phyloP scores from a whole-genome alignment of 2,113 vertebrate genomes.

The Apaloderma vittatum region DNA sequence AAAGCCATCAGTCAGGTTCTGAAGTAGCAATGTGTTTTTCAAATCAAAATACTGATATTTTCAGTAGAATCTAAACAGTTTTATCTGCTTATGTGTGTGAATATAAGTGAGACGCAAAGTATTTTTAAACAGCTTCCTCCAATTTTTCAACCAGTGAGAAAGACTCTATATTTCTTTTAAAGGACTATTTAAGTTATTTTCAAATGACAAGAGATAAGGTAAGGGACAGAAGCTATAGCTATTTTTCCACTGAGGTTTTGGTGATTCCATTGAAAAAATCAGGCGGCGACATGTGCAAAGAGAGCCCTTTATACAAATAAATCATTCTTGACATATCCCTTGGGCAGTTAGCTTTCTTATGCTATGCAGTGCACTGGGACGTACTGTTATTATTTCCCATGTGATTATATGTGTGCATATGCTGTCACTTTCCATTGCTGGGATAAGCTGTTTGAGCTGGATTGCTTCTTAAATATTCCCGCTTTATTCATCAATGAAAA shows the following conservation, averaged over 20 bases:
- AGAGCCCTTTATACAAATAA: conserved; percentile 46
- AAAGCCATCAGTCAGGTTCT: background rate
- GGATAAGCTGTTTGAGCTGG: conserved; percentile 59
- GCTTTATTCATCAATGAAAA: conserved; percentile 63
- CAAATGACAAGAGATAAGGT: background rate
- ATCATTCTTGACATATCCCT: conserved; percentile 74
- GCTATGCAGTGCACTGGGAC: conserved; percentile 40
- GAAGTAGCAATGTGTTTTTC: background rate
- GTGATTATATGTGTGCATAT: conserved; percentile 67
- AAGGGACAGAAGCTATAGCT: background rate
- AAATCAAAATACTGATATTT: background rate
- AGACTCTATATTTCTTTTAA: background rate
- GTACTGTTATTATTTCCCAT: conserved; percentile 64
- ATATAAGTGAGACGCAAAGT: background rate
- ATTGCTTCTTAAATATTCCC: conserved; percentile 51
- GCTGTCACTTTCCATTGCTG: conserved; percentile 74
- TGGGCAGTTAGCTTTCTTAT: conserved; percentile 65
- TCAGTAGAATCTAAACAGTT: background rate
- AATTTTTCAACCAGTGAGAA: background rate
- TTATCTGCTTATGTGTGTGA: background rate
- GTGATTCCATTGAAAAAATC: conserved; percentile 55
- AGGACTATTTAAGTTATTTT: background rate
- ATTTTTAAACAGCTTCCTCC: background rate
- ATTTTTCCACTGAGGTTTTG: background rate
- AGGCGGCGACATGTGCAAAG: conserved; percentile 37